Evolutionary conservation across 2,888 invertebrate genomes (phyloP).

Genomic region (Drosophila rellima): DNA sequence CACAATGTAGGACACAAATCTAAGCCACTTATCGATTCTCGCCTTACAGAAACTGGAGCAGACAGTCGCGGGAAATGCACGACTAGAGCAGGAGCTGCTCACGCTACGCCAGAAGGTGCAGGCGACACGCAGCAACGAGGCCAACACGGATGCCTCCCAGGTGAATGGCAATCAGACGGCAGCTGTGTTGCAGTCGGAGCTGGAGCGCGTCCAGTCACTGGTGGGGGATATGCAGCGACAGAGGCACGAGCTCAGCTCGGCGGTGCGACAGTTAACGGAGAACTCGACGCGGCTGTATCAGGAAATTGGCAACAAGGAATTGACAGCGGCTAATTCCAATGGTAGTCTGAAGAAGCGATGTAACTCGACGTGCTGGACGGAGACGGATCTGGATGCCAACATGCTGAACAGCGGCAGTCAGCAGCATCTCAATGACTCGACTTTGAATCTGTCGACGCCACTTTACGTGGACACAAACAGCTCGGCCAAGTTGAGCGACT

Average conservation of each 20-base stretch:
- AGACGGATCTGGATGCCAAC: slow-evolving; percentile 94
- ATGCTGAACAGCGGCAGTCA: slow-evolving; percentile 89
- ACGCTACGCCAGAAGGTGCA: slow-evolving; percentile 94
- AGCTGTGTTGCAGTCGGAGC: slow-evolving; percentile 91
- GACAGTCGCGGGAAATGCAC: slow-evolving; percentile 95
- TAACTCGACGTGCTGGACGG: slow-evolving; percentile 91
- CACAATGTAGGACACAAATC: neutral
- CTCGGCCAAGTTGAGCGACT: slow-evolving; percentile 80
- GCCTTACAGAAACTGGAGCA: slow-evolving; percentile 92
- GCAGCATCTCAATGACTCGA: slow-evolving; percentile 87
- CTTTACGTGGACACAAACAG: slow-evolving; percentile 90
- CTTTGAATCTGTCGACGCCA: slow-evolving; percentile 86
- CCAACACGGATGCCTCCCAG: slow-evolving; percentile 86
- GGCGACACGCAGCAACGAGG: slow-evolving; percentile 87
- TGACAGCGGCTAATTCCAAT: slow-evolving; percentile 57
- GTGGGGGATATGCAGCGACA: slow-evolving; percentile 95
- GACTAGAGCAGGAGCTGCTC: slow-evolving; percentile 94
- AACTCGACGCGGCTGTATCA: slow-evolving; percentile 90
- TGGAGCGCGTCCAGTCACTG: slow-evolving; percentile 92
- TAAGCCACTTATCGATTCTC: slow-evolving; percentile 17
- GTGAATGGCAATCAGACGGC: slow-evolving; percentile 86
- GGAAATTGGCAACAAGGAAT: slow-evolving; percentile 87
- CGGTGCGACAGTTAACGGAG: slow-evolving; percentile 93
- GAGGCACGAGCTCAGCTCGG: slow-evolving; percentile 93
- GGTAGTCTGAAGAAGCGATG: slow-evolving; percentile 87